Evolutionary conservation across 2,797 vertebrate genomes (phyloP), one percentile per base, ranked within the genome.

Genomic region (Neostethus bicornis): DNA sequence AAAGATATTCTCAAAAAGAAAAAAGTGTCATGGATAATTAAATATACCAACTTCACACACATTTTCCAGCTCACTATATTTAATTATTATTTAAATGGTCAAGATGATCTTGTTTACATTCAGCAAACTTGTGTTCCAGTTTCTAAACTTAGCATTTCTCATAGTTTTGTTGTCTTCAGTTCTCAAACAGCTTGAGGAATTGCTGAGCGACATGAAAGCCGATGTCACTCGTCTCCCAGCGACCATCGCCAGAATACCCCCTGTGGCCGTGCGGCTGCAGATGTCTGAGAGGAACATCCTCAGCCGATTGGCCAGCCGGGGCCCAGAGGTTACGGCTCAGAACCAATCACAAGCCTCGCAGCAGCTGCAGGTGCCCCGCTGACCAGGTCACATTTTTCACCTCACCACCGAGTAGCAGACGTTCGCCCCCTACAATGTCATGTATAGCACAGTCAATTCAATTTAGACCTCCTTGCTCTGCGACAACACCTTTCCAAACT

Each of bases 261-360:
- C 97, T 0, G 97, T 99, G 46, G 97, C 97, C 0, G 96, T 98
- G 74, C 90, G 97, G 49, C 92, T 99, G 53, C 97, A 99, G 87
- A 99, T 99, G 97, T 98, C 97, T 0, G 97, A 99, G 85, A 93
- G 97, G 62, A 99, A 97, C 90, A 99, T 99, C 85, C 94, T 99
- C 45, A 99, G 96, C 87, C 93, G 97, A 37, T 73, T 99, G 90
- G 97, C 96, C 65, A 99, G 94, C 83, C 91, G 96, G 65, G 95
- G 94, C 42, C 92, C 94, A 0, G 96, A 98, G 66, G 77, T 88
- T 68, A 87, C 82, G 0, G 56, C 70, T 37, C 87, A 87, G 67
- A 89, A 73, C 70, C 87, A 80, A 51, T 86, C 85, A 16, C 89
- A 88, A 76, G 69, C 67, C 62, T 65, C 85, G 31, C 88, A 89